A percentile compares a stretch with the other conserved stretches of the same genome.
Evolutionary conservation across 2,888 invertebrate genomes (phyloP).

Genomic region (Drosophila demipolita): DNA sequence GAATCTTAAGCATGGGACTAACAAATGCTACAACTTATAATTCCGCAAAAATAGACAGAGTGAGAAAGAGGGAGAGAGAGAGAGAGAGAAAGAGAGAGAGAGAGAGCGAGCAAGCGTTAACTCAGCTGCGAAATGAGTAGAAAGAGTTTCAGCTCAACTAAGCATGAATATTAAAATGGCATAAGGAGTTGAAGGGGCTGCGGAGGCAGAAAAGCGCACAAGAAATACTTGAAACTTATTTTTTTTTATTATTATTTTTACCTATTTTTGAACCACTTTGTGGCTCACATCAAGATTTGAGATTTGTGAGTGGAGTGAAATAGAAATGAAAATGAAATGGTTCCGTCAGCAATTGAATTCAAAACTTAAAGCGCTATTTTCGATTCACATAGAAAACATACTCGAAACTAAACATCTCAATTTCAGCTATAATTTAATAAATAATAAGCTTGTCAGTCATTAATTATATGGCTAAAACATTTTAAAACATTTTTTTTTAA

Average conservation of each 20-base stretch:
- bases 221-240: neutral
- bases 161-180: slow-evolving; percentile 56
- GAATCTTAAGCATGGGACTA: slow-evolving; percentile 40
- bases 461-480: slow-evolving; percentile 8
- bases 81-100: too few species aligned
- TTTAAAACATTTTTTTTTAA: neutral
- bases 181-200: neutral
- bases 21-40: slow-evolving; percentile 20
- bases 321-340: slow-evolving; percentile 13
- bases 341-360: neutral
- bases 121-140: slow-evolving; percentile 36
- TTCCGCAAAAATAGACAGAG: neutral
- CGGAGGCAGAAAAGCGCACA: neutral
- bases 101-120: neutral
- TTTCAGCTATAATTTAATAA: slow-evolving; percentile 3
- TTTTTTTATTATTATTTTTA: neutral
- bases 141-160: slow-evolving; percentile 49
- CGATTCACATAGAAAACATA: neutral
- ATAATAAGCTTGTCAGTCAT: slow-evolving; percentile 1
- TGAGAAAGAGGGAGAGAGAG: neutral
- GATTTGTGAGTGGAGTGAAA: slow-evolving; percentile 1
- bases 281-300: slow-evolving; percentile 14
- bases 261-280: slow-evolving; percentile 8
- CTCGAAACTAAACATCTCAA: neutral
- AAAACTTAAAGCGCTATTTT: neutral